These are phyloP conservation scores for Ditylenchus dipsaci DNA, from an alignment of 1,140 invertebrate genomes.

Conservation along the genomic window DNA sequence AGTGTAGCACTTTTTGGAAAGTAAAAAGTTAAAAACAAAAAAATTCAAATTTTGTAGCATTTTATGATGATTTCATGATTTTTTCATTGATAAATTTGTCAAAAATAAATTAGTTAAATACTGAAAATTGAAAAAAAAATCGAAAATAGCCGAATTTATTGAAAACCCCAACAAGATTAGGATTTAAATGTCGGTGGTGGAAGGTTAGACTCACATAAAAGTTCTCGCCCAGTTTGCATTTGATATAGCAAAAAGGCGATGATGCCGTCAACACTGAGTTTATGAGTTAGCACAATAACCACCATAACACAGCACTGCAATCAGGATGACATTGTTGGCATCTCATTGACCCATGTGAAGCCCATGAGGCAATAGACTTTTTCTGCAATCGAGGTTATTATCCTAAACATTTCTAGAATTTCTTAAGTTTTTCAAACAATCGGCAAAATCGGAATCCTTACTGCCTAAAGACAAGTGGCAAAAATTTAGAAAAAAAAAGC, in stretches of 20 bases:
- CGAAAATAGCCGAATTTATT: neutral
- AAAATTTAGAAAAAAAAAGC: too few species aligned
- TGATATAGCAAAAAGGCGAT: slow-evolving; percentile 56
- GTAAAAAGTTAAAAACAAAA: too few species aligned
- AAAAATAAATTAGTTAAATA: neutral
- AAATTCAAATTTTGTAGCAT: too few species aligned
- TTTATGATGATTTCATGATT: too few species aligned
- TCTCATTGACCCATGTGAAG: slow-evolving; percentile 38
- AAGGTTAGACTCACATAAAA: slow-evolving; percentile 22
- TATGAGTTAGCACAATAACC: slow-evolving; percentile 47
- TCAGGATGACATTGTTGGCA: slow-evolving; percentile 46
- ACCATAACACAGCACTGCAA: slow-evolving; percentile 54
- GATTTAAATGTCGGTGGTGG: too few species aligned
- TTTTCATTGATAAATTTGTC: too few species aligned
- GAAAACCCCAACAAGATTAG: slow-evolving; percentile 14
- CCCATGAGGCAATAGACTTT: slow-evolving; percentile 38
- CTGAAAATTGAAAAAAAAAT: neutral
- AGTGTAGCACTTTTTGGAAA: too few species aligned
- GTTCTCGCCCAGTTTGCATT: slow-evolving; percentile 56
- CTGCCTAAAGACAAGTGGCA: neutral
- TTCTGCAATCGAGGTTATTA: too few species aligned
- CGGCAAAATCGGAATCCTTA: neutral
- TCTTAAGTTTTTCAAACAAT: neutral
- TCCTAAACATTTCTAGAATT: too few species aligned
- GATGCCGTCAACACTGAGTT: slow-evolving; percentile 41